Conservation (phyloP, 2,113 vertebrate genomes). For the Pseudonaja textilis region DNA sequence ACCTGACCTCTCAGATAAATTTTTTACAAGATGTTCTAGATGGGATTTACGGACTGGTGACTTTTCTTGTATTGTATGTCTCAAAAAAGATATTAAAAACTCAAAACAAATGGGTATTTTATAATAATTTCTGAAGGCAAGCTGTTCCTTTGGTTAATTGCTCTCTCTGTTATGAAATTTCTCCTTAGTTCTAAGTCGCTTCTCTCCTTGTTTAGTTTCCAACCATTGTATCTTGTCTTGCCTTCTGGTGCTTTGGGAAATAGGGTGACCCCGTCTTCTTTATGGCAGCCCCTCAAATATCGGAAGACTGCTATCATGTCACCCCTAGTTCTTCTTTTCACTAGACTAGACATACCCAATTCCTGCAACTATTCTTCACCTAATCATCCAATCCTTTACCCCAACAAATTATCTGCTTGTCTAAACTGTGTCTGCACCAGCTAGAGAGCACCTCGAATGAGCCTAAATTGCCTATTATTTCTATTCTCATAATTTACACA, state of each 20-base stretch:
- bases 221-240: not conserved
- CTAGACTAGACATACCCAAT: not conserved
- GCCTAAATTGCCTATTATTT: constrained; percentile 54
- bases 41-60: not conserved
- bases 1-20: not conserved
- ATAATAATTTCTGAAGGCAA: not conserved
- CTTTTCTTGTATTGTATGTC: not conserved
- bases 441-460: constrained; percentile 32
- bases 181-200: not conserved
- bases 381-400: constrained; percentile 24
- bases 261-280: not conserved
- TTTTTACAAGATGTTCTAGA: not conserved
- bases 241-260: not conserved
- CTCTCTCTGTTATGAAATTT: not conserved
- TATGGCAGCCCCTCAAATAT: not conserved
- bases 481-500: constrained; percentile 42
- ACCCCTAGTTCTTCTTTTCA: not conserved
- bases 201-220: not conserved
- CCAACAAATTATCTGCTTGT: constrained; percentile 56
- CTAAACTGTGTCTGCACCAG: constrained; percentile 44
- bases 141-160: not conserved
- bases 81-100: not conserved
- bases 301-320: not conserved
- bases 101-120: not conserved
- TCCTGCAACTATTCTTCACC: not conserved